Base-by-base conservation (phyloP, 2,113 vertebrate species). In the Rhizomys pruinosus region DNA sequence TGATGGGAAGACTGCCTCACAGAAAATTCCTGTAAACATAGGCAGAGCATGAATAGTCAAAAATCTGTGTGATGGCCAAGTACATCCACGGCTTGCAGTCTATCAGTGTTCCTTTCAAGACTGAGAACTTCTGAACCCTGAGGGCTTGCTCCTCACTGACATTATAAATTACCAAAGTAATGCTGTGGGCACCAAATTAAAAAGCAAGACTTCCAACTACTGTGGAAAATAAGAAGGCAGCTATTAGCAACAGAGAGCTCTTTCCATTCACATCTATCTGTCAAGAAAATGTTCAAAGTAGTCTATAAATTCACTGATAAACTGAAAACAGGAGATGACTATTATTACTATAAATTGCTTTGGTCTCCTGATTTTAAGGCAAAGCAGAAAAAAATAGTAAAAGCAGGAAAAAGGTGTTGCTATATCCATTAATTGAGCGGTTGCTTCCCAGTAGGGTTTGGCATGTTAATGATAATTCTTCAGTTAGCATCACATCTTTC, bases 311-410 rank as follows among this genome's bases (percentile, higher is more conserved):
- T 82, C 55, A 69, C 77, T 90, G 59, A 95, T 61, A 93, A 90
- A 71, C 23, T 88, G 74, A 82, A 17, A 93, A 69, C 52, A 87
- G 81, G 82, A 81, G n/a, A 81, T 59, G 84, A 76, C 3, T 80
- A 5, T 57, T 39, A 11, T 59, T 87, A 44, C 32, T 69, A 27
- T 59, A 72, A 73, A 61, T 73, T 94, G 15, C 19, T 90, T 86
- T 89, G 25, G 34, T 90, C 57, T 91, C 78, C 94, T 34, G 25
- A 81, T 32, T 87, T 92, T 93, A 91, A 92, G 55, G 61, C 39
- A 90, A 96, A 77, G 32, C 42, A 80, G 22, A 5, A 52, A 37
- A 86, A 23, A 74, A 47, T 34, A 52, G 47, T 78, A 78, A 74
- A 47, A 78, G 59, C 78, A 87, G 15, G 6, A 66, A 39, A 86